Evolutionary conservation across 2,113 vertebrate genomes (phyloP).

Genomic region (Chamaea fasciata): DNA sequence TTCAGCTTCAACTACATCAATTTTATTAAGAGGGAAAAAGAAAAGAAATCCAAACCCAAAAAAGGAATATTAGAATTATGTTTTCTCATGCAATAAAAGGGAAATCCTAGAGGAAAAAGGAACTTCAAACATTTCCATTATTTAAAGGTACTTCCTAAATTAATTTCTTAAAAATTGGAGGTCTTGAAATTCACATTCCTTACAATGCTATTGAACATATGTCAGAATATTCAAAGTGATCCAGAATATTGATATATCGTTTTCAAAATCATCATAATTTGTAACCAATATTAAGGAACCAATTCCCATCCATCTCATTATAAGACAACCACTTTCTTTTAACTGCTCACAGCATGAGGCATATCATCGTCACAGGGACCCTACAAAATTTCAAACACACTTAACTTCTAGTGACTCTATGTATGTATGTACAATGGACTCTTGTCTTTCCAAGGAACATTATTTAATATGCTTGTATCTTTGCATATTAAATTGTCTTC

Average conservation of each 20-base stretch:
- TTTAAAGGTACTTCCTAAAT: not conserved
- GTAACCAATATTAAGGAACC: not conserved
- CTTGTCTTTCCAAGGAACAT: not conserved
- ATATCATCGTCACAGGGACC: not conserved
- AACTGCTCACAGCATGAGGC: not conserved
- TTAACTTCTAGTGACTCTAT: not conserved
- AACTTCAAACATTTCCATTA: not conserved
- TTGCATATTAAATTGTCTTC: not conserved
- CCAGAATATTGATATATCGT: not conserved
- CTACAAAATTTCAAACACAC: not conserved
- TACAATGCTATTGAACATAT: not conserved
- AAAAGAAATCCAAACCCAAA: fast-evolving
- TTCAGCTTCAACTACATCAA: not conserved
- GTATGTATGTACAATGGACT: not conserved
- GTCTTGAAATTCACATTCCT: not conserved
- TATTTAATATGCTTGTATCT: not conserved
- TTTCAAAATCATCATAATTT: not conserved
- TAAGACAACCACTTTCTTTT: not conserved
- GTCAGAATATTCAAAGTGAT: not conserved
- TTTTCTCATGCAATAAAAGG: not conserved
- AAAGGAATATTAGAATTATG: not conserved
- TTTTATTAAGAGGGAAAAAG: not conserved
- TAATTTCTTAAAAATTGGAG: not conserved
- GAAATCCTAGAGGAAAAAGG: not conserved
- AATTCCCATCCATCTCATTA: not conserved